Evolutionary conservation across 2,113 vertebrate genomes (phyloP), one percentile per base, ranked within the genome.

Genomic region (Corythornis cristatus): DNA sequence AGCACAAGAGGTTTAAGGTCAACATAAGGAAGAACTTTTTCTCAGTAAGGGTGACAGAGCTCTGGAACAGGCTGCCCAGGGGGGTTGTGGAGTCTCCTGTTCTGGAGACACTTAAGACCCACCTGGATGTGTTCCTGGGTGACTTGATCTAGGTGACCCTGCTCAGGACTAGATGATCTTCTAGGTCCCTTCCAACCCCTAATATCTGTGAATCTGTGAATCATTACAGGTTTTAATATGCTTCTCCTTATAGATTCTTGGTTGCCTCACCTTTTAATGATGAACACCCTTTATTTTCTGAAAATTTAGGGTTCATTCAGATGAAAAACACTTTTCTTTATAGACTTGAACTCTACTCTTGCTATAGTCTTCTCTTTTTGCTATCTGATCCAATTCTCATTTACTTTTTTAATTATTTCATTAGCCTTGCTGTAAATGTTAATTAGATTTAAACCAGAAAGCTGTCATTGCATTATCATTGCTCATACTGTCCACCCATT

Each of bases 401-500:
- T 46, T 58, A 42, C 9, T 65, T 90, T 57, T 53, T 20, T 21
- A 70, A 72, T 58, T 0, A 73, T 65, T 87, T 81, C 12, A 45
- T 57, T 76, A 43, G 3, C 12, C 12, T 79, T 8, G 1, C 12
- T 35, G 22, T 46, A 68, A 33, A 25, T 31, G 15, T 26, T 75
- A 64, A 42, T 66, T 54, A 91, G 18, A 66, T 53, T 80, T 33
- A 66, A 16, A 72, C 12, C 0, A 0, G 15, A 78, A 35, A 12
- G 9, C 9, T 84, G 15, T 65, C 50, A 37, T 17, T 56, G 8
- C 6, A 11, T 83, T 83, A 31, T 37, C 28, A 31, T 22, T 73
- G 35, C 3, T 72, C 25, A 45, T 12, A 8, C 19, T 68, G 23
- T 50, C 33, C 26, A 76, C 8, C 8, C 0, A 0, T 57, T 12